phyloP scores from a whole-genome alignment of 2,888 invertebrate species.

The Vannuccia rotundouncinata region DNA sequence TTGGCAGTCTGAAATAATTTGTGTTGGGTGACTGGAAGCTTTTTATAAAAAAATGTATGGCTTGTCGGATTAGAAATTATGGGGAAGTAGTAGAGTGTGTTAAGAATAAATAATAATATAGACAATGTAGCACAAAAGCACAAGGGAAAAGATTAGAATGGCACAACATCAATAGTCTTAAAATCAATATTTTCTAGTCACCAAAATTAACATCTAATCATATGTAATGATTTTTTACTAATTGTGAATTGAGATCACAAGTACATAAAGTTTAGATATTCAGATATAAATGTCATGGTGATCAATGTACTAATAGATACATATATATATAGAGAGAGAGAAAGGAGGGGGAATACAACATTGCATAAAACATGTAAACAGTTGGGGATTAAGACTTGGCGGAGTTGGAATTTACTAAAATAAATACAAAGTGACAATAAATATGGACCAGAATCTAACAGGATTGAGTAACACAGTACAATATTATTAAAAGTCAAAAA shows the following conservation, averaged over 20 bases:
- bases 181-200: not conserved
- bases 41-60: too few relatives aligned
- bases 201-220: not conserved
- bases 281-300: not conserved
- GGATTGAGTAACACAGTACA: not conserved
- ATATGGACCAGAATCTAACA: not conserved
- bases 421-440: not conserved
- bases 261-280: not conserved
- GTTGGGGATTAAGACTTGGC: not conserved
- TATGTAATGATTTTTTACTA: not conserved
- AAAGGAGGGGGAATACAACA: not conserved
- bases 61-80: too few relatives aligned
- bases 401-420: not conserved
- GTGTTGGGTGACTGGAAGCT: too few relatives aligned
- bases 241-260: not conserved
- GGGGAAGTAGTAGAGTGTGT: too few relatives aligned
- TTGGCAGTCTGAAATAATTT: too few relatives aligned
- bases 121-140: not conserved
- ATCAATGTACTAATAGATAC: not conserved
- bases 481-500: not conserved
- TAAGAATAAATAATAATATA: too few relatives aligned
- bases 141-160: not conserved
- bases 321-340: not conserved
- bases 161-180: not conserved
- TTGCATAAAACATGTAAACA: not conserved